A percentile compares a stretch with the other conserved stretches of the same genome.
Evolutionary conservation across 2,113 vertebrate species (phyloP).

Genomic region (Urocolius indicus): DNA sequence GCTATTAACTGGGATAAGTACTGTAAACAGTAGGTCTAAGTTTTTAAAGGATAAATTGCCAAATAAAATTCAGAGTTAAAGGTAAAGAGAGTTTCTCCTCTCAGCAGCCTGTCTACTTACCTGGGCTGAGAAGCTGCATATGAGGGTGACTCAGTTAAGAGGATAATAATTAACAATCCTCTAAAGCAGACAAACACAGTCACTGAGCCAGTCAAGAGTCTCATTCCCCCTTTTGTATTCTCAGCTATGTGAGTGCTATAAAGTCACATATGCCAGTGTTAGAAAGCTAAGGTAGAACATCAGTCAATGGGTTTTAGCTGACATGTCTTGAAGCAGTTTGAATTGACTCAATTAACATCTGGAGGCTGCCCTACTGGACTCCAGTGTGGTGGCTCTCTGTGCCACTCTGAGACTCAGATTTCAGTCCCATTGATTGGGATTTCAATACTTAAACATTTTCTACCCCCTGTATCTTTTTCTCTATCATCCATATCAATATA

Average conservation of each 20-base stretch:
- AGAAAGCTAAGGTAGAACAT: neutral
- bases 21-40: neutral
- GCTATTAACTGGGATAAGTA: constrained; percentile 7
- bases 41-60: neutral
- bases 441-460: neutral
- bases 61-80: constrained; percentile 24
- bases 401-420: neutral
- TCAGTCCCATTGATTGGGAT: neutral
- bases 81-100: neutral
- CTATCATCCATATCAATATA: too few relatives aligned
- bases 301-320: neutral
- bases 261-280: neutral
- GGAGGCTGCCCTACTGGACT: neutral
- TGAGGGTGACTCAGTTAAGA: constrained; percentile 26
- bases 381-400: neutral
- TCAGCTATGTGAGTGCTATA: neutral
- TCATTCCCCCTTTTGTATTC: neutral
- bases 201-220: constrained; percentile 5
- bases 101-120: neutral
- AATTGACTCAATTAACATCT: neutral
- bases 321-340: neutral
- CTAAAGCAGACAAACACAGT: neutral
- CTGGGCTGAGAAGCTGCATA: constrained; percentile 23
- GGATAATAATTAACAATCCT: constrained; percentile 45
- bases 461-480: neutral